A percentile compares a stretch with the other conserved stretches of the same genome.
Evolutionary conservation across 2,113 vertebrate genomes (phyloP).

Genomic region (Onychostoma macrolepis): DNA sequence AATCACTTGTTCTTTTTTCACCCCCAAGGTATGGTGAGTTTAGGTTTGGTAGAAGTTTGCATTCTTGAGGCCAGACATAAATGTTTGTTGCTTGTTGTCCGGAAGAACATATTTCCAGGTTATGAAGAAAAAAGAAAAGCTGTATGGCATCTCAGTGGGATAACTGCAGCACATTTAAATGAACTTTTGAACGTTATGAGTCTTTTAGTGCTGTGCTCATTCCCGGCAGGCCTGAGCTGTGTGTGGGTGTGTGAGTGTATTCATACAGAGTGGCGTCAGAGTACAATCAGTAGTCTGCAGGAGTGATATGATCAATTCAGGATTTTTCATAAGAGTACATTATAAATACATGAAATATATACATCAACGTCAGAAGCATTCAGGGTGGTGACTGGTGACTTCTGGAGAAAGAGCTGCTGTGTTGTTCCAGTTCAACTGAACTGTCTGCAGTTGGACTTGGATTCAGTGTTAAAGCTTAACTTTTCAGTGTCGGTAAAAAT

Average conservation of each 20-base stretch:
- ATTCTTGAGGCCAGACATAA: background rate
- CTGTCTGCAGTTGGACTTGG: background rate
- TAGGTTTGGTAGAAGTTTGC: background rate
- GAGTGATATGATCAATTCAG: constrained; percentile 24
- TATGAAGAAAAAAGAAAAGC: background rate
- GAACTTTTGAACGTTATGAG: background rate
- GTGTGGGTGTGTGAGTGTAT: constrained; percentile 7
- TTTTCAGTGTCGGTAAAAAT: background rate
- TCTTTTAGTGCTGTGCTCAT: background rate
- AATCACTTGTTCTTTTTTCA: too few relatives aligned
- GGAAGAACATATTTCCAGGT: background rate
- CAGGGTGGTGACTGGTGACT: background rate
- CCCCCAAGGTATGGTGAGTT: too few relatives aligned
- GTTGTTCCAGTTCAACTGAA: background rate
- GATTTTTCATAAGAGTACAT: background rate
- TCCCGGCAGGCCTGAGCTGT: constrained; percentile 1
- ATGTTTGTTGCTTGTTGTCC: background rate
- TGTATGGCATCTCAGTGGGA: background rate
- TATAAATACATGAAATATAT: background rate
- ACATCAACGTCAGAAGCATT: background rate
- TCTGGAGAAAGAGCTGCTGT: background rate
- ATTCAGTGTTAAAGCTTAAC: background rate
- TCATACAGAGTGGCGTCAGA: constrained; percentile 32
- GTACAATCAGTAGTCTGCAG: constrained; percentile 25
- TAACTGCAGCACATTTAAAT: background rate